Evolutionary conservation across 2,113 vertebrate genomes (phyloP), one percentile per base, ranked within the genome.

Genomic region (Ameiurus melas): DNA sequence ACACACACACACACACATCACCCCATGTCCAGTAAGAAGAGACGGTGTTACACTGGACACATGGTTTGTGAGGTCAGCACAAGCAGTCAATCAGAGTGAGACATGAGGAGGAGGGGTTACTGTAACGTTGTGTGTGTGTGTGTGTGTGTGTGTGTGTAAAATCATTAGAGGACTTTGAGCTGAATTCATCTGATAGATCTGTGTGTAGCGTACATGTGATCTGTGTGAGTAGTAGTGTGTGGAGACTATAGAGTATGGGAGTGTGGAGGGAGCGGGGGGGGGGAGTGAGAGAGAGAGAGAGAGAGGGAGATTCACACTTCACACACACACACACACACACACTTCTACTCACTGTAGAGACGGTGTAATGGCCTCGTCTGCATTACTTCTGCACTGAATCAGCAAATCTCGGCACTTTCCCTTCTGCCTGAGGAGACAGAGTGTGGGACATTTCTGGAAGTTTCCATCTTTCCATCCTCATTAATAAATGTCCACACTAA

Each of bases 1-100:
- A 64, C 75, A 60, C 71, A 30, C 53, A 62, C 14, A 64, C 84
- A 82, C 9, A 83, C 83, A 60, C 91, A 83, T 92, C 92, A 90
- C 88, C 83, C 87, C 90, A 92, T 89, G 36, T 57, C 30, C 53
- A 51, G 80, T 71, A 53, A 58, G 30, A 85, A 88, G n/a, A 80
- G 58, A 57, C 20, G 47, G 43, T 55, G 83, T 51, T n/a, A 53
- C n/a, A 17, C 27, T 17, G 62, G 86, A 57, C 88, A 60, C 85
- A 70, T 86, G 86, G 36, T 20, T 27, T 78, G 5, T 58, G 82
- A 68, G 84, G 27, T 51, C 68, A 36, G 8, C 19, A 68, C 4
- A 53, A 75, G 27, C 62, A 80, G 55, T 77, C 86, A 81, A 17
- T 83, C 33, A 80, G 89, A 88, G 39, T 17, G 30, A 14, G 7